Evolutionary conservation across 2,888 invertebrate species (phyloP).

Genomic region (Tethea ocularis): DNA sequence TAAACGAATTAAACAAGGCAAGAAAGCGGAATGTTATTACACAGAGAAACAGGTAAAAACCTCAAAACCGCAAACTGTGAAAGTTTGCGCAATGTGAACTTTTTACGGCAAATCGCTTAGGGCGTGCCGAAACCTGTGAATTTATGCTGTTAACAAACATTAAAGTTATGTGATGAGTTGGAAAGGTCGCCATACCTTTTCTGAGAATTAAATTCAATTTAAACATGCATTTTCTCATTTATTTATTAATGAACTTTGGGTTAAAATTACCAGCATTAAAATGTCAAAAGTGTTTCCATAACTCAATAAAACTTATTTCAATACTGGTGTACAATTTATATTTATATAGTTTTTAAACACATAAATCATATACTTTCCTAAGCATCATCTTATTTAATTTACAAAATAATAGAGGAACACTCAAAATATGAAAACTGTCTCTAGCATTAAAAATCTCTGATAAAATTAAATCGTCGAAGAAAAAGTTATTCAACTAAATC

Average conservation of each 20-base stretch:
- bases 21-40: constrained; percentile 9
- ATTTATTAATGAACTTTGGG: not conserved
- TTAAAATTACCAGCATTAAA: not conserved
- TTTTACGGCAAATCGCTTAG: constrained; percentile 23
- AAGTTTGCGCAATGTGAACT: constrained; percentile 25
- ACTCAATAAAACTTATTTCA: not conserved
- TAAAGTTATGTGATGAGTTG: constrained; percentile 7
- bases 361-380: no score
- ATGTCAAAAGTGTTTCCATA: not conserved
- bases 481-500: no score
- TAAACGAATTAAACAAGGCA: not conserved
- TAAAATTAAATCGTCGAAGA: no score
- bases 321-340: no score
- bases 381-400: no score
- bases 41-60: constrained; percentile 30
- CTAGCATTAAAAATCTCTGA: no score
- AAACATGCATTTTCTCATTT: not conserved
- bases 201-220: not conserved
- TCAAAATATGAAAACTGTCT: no score
- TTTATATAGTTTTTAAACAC: no score
- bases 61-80: constrained; percentile 33
- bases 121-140: constrained; percentile 25
- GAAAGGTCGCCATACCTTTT: not conserved
- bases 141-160: constrained; percentile 1
- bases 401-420: no score